Evolutionary conservation across 2,888 invertebrate genomes (phyloP).

Genomic region (Frankliniella fusca): DNA sequence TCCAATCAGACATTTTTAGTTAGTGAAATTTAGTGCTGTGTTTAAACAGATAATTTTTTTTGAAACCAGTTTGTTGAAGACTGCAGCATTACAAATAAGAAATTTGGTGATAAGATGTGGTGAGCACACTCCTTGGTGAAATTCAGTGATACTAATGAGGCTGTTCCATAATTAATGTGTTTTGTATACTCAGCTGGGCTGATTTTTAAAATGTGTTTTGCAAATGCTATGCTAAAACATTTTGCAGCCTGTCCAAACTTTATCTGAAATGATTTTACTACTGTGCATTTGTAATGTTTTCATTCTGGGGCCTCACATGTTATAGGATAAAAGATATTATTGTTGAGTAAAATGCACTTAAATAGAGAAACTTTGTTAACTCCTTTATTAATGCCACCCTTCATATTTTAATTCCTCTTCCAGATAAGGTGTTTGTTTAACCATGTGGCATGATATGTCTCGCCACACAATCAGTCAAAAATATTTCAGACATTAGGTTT

Average conservation of each 20-base stretch:
- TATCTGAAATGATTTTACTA: neutral
- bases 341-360: neutral
- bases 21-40: neutral
- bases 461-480: neutral
- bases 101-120: neutral
- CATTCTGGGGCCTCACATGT: neutral
- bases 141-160: neutral
- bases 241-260: no score
- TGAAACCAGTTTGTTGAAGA: neutral
- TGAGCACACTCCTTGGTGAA: neutral
- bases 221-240: neutral
- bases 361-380: neutral
- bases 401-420: neutral
- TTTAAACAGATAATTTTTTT: neutral
- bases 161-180: neutral
- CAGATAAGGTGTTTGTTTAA: neutral
- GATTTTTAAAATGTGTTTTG: neutral
- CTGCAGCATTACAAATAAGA: neutral
- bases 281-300: neutral
- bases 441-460: constrained; percentile 1
- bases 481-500: no score
- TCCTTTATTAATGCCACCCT: constrained; percentile 7
- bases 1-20: neutral
- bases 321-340: neutral
- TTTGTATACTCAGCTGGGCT: constrained; percentile 18